Percentiles rank a stretch among this genome's conserved stretches.
These are phyloP conservation scores for Agelaius tricolor DNA, from an alignment of 2,113 vertebrate genomes.

Conservation along the genomic window DNA sequence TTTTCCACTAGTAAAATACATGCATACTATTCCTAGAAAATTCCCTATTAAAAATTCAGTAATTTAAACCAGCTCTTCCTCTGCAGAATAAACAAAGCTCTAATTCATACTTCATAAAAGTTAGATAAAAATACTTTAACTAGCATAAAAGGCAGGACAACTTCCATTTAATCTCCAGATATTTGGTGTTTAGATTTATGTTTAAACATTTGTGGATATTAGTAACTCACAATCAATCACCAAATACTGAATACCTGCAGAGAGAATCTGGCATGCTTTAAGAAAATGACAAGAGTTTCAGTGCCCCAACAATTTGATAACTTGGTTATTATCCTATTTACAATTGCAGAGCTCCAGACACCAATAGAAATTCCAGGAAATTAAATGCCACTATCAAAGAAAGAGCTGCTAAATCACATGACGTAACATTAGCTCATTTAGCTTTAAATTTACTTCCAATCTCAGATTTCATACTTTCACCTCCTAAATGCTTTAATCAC, in stretches of 20 bases:
- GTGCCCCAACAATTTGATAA: background rate
- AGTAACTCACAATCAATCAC: background rate
- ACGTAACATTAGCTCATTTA: background rate
- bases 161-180: background rate
- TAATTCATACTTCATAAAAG: background rate
- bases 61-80: background rate
- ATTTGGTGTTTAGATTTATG: background rate
- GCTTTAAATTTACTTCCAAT: background rate
- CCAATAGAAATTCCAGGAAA: background rate
- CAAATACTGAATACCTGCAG: background rate
- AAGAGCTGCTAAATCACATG: background rate
- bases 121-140: background rate
- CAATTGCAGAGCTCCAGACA: background rate
- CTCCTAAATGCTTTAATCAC: background rate
- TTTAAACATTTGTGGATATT: background rate
- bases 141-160: background rate
- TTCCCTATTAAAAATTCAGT: background rate
- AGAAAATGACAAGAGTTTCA: background rate
- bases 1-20: background rate
- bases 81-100: background rate
- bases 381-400: background rate
- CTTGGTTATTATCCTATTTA: background rate
- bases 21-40: background rate
- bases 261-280: background rate
- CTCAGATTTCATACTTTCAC: background rate